phyloP scores from a whole-genome alignment of 2,888 invertebrate species.

The Balanococcus diminutus region DNA sequence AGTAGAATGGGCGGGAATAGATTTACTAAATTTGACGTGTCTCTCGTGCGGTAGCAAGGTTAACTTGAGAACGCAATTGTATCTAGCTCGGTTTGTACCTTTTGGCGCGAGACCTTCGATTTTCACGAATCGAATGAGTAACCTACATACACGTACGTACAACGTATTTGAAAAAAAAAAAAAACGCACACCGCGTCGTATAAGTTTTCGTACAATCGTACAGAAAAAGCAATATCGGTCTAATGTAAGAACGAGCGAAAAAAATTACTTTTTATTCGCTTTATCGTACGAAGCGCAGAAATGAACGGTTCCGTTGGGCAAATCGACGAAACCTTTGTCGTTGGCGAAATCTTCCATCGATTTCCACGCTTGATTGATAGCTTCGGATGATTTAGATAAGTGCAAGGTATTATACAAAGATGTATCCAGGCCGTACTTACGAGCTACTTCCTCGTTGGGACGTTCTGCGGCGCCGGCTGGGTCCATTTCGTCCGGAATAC shows the following conservation, averaged over 20 bases:
- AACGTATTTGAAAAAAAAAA: neutral
- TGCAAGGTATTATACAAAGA: conserved; percentile 57
- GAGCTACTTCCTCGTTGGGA: conserved; percentile 56
- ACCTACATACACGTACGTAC: conserved; percentile 57
- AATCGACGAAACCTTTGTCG: conserved; percentile 56
- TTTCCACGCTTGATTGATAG: conserved; percentile 57
- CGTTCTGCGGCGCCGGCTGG: neutral
- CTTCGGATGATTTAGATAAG: conserved; percentile 57
- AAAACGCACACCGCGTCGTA: neutral
- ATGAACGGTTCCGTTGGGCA: conserved; percentile 57
- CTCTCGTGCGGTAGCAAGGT: conserved; percentile 59
- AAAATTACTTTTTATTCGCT: conserved; percentile 57
- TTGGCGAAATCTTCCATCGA: conserved; percentile 56
- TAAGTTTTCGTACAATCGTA: neutral
- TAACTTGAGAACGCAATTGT: conserved; percentile 59
- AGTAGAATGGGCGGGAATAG: conserved; percentile 57
- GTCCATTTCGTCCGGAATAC: conserved; percentile 35
- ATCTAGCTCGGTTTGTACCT: conserved; percentile 58
- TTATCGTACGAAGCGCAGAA: conserved; percentile 56
- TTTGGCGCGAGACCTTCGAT: conserved; percentile 59
- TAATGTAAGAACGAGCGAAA: neutral
- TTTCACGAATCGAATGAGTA: conserved; percentile 59
- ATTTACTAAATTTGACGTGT: conserved; percentile 57
- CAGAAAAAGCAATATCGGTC: too few relatives aligned
- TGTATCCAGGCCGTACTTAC: conserved; percentile 58